phyloP scores from a whole-genome alignment of 1,140 invertebrate genomes.

The Oryzaephilus surinamensis region DNA sequence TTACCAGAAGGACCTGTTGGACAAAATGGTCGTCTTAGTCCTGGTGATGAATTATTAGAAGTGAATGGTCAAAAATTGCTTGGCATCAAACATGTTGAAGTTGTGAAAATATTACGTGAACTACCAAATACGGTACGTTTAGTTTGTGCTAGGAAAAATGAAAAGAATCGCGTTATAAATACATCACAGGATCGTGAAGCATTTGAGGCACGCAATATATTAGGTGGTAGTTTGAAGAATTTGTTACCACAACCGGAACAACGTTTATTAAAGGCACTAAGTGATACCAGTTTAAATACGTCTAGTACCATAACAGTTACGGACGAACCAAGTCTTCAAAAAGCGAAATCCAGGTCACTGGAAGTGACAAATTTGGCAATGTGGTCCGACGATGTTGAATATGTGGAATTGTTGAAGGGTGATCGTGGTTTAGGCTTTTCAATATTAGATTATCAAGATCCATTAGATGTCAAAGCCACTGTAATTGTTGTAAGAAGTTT shows the following conservation, averaged over 20 bases:
- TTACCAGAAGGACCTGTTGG: conserved; percentile 82
- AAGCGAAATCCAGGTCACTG: conserved; percentile 76
- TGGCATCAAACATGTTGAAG: conserved; percentile 79
- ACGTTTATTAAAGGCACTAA: conserved; percentile 72
- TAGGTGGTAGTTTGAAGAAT: conserved; percentile 50
- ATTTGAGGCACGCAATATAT: conserved; percentile 64
- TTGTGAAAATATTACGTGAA: conserved; percentile 81
- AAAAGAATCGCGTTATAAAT: conserved; percentile 54
- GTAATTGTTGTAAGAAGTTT: conserved; percentile 90
- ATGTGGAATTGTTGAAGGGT: conserved; percentile 77
- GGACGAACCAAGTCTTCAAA: conserved; percentile 46
- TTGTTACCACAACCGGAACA: conserved; percentile 34
- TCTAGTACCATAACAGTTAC: conserved; percentile 54
- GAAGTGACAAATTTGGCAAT: conserved; percentile 84
- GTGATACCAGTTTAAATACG: conserved; percentile 71
- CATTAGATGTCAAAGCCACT: conserved; percentile 74
- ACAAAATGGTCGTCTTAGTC: conserved; percentile 61
- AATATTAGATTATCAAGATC: conserved; percentile 90
- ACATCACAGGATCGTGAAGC: conserved; percentile 62
- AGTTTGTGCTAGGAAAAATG: conserved; percentile 61
- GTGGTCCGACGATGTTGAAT: conserved; percentile 83
- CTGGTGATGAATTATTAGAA: conserved; percentile 83
- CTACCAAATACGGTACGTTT: conserved; percentile 72
- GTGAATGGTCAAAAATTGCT: conserved; percentile 81
- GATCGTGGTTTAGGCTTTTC: conserved; percentile 90